Percentiles rank a stretch among this genome's conserved stretches.
These are phyloP conservation scores for Lasioglossum lativentre DNA, from an alignment of 2,888 invertebrate genomes.

Conservation along the genomic window DNA sequence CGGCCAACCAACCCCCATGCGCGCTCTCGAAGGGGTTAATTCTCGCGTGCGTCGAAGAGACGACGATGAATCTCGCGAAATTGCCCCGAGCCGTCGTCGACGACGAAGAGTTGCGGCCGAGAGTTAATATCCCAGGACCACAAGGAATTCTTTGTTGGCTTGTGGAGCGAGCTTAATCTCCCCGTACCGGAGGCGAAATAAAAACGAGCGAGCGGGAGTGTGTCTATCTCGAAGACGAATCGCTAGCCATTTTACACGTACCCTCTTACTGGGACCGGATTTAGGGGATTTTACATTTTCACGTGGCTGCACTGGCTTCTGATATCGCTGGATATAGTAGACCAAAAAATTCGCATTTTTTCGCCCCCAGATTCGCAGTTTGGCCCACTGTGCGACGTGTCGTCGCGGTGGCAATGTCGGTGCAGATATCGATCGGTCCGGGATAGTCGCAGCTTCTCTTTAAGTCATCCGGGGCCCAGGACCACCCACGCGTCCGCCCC, in stretches of 20 bases:
- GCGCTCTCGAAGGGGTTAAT: background rate
- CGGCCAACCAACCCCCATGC: background rate
- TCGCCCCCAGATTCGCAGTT: background rate
- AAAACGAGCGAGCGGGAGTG: constrained; percentile 6
- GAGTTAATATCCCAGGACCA: constrained; percentile 36
- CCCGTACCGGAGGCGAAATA: constrained; percentile 14
- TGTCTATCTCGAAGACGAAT: constrained; percentile 35
- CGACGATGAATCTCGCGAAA: constrained; percentile 23
- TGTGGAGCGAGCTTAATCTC: constrained; percentile 46
- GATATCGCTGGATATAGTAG: background rate
- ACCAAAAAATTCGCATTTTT: background rate
- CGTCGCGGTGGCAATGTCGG: constrained; percentile 60
- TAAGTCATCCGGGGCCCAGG: constrained; percentile 81
- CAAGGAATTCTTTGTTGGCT: constrained; percentile 54
- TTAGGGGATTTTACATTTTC: background rate
- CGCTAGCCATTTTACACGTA: constrained; percentile 13
- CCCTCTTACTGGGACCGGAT: background rate
- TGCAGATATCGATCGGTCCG: constrained; percentile 80
- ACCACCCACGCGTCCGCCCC: constrained; percentile 73
- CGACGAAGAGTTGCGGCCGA: constrained; percentile 3
- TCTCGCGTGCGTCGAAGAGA: constrained; percentile 10
- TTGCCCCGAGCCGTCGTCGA: background rate
- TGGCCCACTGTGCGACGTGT: constrained; percentile 35
- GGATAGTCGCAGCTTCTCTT: constrained; percentile 83
- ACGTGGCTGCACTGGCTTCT: background rate